Conservation (phyloP, 1,140 invertebrate genomes). For the Hyphantria cunea region DNA sequence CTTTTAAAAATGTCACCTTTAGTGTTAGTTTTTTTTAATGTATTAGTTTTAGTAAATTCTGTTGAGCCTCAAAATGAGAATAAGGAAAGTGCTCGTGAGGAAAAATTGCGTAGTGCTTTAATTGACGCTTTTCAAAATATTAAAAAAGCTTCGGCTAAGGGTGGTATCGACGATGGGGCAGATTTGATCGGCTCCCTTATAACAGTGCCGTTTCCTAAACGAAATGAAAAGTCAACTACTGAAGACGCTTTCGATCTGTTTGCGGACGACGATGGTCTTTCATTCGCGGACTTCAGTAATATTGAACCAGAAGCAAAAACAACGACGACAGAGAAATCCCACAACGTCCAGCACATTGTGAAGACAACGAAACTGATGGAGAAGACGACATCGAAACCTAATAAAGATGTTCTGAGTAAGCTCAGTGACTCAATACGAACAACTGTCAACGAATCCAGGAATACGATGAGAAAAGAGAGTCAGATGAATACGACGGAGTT, state of each 20-base stretch:
- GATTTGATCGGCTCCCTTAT: slow-evolving; percentile 63
- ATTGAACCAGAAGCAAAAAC: slow-evolving; percentile 45
- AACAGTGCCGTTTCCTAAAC: slow-evolving; percentile 36
- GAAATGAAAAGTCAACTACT: slow-evolving; percentile 41
- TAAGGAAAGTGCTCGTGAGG: slow-evolving; percentile 64
- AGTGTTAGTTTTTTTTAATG: slow-evolving; percentile 63
- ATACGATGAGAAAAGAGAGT: slow-evolving; percentile 40
- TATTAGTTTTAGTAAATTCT: slow-evolving; percentile 46
- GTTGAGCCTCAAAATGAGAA: slow-evolving; percentile 46
- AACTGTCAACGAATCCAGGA: slow-evolving; percentile 60
- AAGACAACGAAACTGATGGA: slow-evolving; percentile 56
- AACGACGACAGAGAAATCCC: slow-evolving; percentile 64
- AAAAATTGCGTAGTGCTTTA: slow-evolving; percentile 66
- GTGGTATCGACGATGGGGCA: slow-evolving; percentile 56
- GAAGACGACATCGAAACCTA: slow-evolving; percentile 58
- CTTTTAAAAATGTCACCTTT: slow-evolving; percentile 53
- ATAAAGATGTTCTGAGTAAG: slow-evolving; percentile 53
- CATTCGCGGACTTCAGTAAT: slow-evolving; percentile 61
- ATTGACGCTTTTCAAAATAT: slow-evolving; percentile 78
- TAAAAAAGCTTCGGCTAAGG: slow-evolving; percentile 68
- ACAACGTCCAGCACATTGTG: slow-evolving; percentile 72
- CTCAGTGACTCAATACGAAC: slow-evolving; percentile 56
- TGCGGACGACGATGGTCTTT: slow-evolving; percentile 67
- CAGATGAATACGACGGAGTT: slow-evolving; percentile 52
- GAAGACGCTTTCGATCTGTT: slow-evolving; percentile 69